phyloP scores from a whole-genome alignment of 1,140 invertebrate genomes.

The Pseudomyrmex dendroicus region DNA sequence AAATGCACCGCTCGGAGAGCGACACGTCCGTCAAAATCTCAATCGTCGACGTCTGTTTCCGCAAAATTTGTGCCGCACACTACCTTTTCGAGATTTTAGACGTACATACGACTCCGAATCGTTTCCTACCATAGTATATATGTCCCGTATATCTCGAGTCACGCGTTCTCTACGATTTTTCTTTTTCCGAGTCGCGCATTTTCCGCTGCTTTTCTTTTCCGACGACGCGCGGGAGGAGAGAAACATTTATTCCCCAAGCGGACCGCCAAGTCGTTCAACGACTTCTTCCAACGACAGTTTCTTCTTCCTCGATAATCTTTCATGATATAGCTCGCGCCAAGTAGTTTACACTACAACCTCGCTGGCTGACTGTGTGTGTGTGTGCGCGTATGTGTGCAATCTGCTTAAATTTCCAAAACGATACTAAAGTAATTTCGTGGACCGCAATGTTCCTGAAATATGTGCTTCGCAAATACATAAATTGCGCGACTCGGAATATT shows the following conservation, averaged over 20 bases:
- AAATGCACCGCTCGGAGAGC: not conserved
- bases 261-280: conserved; percentile 53
- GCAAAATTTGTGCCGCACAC: conserved; percentile 34
- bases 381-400: conserved; percentile 9
- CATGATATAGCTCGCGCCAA: conserved; percentile 48
- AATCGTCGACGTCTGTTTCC: conserved; percentile 52
- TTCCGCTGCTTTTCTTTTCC: not conserved
- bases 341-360: conserved; percentile 47
- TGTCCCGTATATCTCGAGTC: conserved; percentile 6
- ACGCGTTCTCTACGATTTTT: conserved; percentile 12
- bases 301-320: conserved; percentile 58
- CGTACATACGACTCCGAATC: conserved; percentile 5
- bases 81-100: conserved; percentile 11
- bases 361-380: not conserved
- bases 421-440: conserved; percentile 16
- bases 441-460: not conserved
- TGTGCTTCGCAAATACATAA: not conserved
- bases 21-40: conserved; percentile 32
- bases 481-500: not conserved
- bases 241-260: conserved; percentile 39
- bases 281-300: conserved; percentile 59
- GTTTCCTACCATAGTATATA: not conserved
- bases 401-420: conserved; percentile 38
- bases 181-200: conserved; percentile 43
- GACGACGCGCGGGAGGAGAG: not conserved